Percentiles rank a stretch among this genome's conserved stretches.
Evolutionary conservation across 2,113 vertebrate genomes (phyloP).

Genomic region (Coptodon rendalli): DNA sequence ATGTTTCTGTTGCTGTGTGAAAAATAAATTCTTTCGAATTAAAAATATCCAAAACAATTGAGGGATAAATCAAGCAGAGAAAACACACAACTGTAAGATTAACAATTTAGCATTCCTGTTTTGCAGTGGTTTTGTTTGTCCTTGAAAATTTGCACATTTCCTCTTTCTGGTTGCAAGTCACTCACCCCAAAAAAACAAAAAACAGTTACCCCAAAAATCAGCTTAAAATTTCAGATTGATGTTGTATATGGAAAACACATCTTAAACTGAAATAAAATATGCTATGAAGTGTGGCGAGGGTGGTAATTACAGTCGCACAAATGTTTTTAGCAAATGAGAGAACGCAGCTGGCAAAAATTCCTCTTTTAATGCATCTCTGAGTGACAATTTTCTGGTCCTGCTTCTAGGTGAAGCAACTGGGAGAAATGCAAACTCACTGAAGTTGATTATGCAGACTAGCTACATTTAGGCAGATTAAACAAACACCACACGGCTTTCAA

Average conservation of each 20-base stretch:
- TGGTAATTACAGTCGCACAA: slow-evolving; percentile 3
- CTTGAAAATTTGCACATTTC: neutral
- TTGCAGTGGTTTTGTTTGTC: neutral
- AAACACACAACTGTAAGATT: neutral
- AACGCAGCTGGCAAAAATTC: neutral
- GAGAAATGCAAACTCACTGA: neutral
- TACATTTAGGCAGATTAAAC: slow-evolving; percentile 7
- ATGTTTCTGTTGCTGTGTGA: neutral
- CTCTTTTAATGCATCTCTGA: slow-evolving; percentile 8
- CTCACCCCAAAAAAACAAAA: rapidly evolving
- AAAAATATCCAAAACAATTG: neutral
- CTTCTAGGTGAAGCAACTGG: neutral
- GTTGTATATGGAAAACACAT: neutral
- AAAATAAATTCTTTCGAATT: neutral
- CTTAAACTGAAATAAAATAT: neutral
- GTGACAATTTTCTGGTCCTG: slow-evolving; percentile 3
- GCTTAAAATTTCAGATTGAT: neutral
- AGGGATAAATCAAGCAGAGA: neutral
- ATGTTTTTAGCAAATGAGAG: neutral
- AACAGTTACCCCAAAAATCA: neutral
- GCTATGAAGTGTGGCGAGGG: neutral
- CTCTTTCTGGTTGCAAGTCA: neutral
- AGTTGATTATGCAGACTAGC: neutral
- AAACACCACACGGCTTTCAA: neutral
- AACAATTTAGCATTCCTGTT: neutral